Conservation (phyloP, 64 coral and sea anemone species). For the Pocillopora damicornis region DNA sequence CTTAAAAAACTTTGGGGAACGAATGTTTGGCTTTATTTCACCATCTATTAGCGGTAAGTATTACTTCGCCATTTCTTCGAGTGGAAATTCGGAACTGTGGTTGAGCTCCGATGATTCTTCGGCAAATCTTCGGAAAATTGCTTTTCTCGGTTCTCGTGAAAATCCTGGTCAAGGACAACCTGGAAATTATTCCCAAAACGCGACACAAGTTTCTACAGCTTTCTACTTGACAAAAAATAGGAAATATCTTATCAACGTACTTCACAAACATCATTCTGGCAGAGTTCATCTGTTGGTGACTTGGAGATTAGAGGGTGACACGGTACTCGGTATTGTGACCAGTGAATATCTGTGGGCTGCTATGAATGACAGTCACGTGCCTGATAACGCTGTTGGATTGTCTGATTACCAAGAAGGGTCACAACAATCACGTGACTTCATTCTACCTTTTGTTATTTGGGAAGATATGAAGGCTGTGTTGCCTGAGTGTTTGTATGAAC, state of each 20-base stretch:
- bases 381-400: slow-evolving; percentile 30
- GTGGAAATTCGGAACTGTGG: slow-evolving; percentile 75
- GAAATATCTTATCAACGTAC: slow-evolving; percentile 59
- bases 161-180: slow-evolving; percentile 9
- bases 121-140: slow-evolving; percentile 37
- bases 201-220: slow-evolving; percentile 60
- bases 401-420: slow-evolving; percentile 40
- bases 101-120: slow-evolving; percentile 42
- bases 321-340: slow-evolving; percentile 44
- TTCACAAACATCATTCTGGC: slow-evolving; percentile 63
- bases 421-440: slow-evolving; percentile 5
- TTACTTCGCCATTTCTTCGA: slow-evolving; percentile 72
- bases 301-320: slow-evolving; percentile 35
- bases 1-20: slow-evolving; percentile 56
- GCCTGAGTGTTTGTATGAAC: slow-evolving; percentile 59
- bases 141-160: slow-evolving; percentile 36
- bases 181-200: slow-evolving; percentile 34
- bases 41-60: slow-evolving; percentile 45
- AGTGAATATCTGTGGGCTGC: slow-evolving; percentile 20
- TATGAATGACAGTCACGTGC: slow-evolving; percentile 64
- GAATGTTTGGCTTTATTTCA: slow-evolving; percentile 70
- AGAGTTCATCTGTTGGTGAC: slow-evolving; percentile 45
- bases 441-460: slow-evolving; percentile 35
- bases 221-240: slow-evolving; percentile 8
- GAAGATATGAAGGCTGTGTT: slow-evolving; percentile 17